Percentiles rank a stretch among this genome's conserved stretches.
Conservation (phyloP, 2,888 invertebrate genomes). For the Eurytoma adleriae region DNA sequence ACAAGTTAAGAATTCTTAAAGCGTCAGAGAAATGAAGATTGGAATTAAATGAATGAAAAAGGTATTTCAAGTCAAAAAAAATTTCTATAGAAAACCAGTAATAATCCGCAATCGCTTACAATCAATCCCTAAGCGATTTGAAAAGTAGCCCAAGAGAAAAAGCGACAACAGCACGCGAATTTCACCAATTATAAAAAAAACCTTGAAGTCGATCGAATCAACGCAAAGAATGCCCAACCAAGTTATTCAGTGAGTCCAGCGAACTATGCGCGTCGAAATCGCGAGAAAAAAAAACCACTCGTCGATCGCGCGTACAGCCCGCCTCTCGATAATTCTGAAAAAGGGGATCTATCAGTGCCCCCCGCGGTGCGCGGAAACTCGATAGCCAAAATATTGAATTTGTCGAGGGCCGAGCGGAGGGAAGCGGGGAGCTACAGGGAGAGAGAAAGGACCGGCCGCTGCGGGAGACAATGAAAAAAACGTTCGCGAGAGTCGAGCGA, state of each 20-base stretch:
- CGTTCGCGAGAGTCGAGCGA: constrained; percentile 42
- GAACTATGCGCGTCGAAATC: constrained; percentile 25
- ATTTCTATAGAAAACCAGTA: too few relatives aligned
- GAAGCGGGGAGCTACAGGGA: constrained; percentile 24
- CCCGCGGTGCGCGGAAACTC: constrained; percentile 59
- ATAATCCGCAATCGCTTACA: too few relatives aligned
- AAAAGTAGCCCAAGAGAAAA: constrained; percentile 22
- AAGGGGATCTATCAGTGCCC: constrained; percentile 8
- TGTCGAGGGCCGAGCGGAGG: constrained; percentile 54
- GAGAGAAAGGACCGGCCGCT: not conserved
- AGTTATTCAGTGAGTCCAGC: constrained; percentile 38
- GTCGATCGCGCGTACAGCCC: constrained; percentile 2
- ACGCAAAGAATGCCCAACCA: constrained; percentile 34
- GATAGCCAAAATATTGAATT: constrained; percentile 74
- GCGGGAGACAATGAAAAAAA: constrained; percentile 50
- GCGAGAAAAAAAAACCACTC: constrained; percentile 29
- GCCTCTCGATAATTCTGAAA: constrained; percentile 41
- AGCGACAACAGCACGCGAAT: constrained; percentile 11
- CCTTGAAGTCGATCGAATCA: constrained; percentile 47
- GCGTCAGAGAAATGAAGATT: too few relatives aligned
- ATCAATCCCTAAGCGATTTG: constrained; percentile 11
- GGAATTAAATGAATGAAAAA: too few relatives aligned
- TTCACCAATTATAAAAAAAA: constrained; percentile 44
- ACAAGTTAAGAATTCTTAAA: too few relatives aligned
- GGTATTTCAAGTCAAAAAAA: too few relatives aligned